Evolutionary conservation across 2,113 vertebrate species (phyloP).

Genomic region (Lepisosteus osseus): DNA sequence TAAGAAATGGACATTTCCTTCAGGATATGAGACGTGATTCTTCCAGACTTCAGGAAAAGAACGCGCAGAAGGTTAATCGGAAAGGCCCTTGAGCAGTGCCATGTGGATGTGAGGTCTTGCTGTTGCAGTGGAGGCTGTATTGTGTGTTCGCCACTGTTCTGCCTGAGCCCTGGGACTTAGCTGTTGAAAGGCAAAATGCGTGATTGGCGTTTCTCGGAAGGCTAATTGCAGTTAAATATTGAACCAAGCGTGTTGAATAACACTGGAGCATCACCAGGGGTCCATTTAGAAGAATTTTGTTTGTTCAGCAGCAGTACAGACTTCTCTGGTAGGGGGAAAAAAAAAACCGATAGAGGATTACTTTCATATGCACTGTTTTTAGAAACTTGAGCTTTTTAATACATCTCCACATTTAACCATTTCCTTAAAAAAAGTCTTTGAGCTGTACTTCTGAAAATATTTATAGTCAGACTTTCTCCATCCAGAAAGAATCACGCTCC

Average conservation of each 20-base stretch:
- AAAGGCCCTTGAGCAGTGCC: conserved; percentile 26
- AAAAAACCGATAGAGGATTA: conserved; percentile 13
- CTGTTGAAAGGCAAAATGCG: conserved; percentile 26
- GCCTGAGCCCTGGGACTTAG: conserved; percentile 8
- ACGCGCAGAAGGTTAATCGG: conserved; percentile 23
- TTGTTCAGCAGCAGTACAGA: conserved; percentile 26
- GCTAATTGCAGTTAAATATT: conserved; percentile 27
- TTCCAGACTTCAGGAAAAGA: conserved; percentile 32
- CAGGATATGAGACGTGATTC: conserved; percentile 39
- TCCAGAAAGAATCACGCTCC: conserved; percentile 17
- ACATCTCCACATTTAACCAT: conserved; percentile 17
- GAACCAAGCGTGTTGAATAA: conserved; percentile 40
- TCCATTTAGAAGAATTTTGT: conserved; percentile 25
- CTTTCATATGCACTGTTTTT: conserved; percentile 42
- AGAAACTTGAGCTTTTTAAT: conserved; percentile 22
- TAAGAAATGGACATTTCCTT: conserved; percentile 26
- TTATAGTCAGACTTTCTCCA: conserved; percentile 31
- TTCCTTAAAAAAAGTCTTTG: background rate
- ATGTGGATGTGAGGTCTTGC: conserved; percentile 20
- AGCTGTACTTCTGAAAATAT: conserved; percentile 42
- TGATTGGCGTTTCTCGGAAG: conserved; percentile 19
- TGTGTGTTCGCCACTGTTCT: background rate
- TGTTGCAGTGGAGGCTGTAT: accelerated
- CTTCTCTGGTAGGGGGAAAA: background rate
- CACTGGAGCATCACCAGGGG: conserved; percentile 28